These are phyloP conservation scores for Melanchra persicariae DNA, from an alignment of 2,888 invertebrate genomes.

Conservation along the genomic window DNA sequence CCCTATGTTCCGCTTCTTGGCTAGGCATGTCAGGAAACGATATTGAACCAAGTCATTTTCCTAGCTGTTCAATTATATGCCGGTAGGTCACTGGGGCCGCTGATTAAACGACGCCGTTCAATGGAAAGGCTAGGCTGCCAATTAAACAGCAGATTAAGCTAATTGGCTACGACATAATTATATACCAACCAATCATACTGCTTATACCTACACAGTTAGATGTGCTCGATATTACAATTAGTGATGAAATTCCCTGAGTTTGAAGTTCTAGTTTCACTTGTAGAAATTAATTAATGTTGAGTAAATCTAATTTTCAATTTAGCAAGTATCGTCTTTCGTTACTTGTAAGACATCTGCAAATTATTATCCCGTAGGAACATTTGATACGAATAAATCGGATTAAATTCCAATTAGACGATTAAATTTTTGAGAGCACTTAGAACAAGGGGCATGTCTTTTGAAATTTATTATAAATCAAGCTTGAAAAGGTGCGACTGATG, in stretches of 20 bases:
- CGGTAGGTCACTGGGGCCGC: too few species aligned
- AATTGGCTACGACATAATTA: too few species aligned
- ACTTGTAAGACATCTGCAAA: slow-evolving; percentile 51
- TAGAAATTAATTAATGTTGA: slow-evolving; percentile 40
- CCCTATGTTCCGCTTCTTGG: too few species aligned
- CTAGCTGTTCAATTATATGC: too few species aligned
- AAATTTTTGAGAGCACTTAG: slow-evolving; percentile 49
- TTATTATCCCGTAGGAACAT: slow-evolving; percentile 35
- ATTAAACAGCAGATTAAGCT: too few species aligned
- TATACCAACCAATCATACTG: background rate
- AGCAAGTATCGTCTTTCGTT: slow-evolving; percentile 41
- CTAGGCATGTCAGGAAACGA: too few species aligned
- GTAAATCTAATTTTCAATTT: slow-evolving; percentile 26
- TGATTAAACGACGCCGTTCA: too few species aligned
- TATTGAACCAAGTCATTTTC: too few species aligned
- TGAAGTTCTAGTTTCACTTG: slow-evolving; percentile 19
- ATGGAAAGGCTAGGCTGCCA: too few species aligned
- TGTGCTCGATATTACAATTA: slow-evolving; percentile 1
- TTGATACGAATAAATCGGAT: slow-evolving; percentile 44
- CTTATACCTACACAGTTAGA: background rate
- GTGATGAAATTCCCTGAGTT: slow-evolving; percentile 12
- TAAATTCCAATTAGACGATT: slow-evolving; percentile 54
- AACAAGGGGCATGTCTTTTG: slow-evolving; percentile 35
- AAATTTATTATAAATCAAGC: slow-evolving; percentile 28
- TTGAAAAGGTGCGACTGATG: slow-evolving; percentile 20